Percentiles rank a stretch among this genome's conserved stretches.
Evolutionary conservation across 2,797 vertebrate genomes (phyloP).

Genomic region (Enteromius anoplus): DNA sequence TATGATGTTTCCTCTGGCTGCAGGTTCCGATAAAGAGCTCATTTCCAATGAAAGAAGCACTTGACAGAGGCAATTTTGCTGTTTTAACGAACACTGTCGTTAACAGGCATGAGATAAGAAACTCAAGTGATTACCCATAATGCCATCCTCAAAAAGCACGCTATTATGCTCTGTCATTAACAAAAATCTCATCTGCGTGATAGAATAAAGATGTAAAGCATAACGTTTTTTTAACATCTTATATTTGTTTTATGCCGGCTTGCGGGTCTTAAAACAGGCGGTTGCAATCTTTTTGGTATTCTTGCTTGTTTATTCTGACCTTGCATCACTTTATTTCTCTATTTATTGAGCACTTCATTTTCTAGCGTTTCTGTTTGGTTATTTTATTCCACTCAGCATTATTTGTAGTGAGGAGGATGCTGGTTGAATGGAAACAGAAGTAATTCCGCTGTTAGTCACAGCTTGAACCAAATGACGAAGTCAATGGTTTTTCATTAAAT

Average conservation of each 20-base stretch:
- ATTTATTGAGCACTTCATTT: background rate
- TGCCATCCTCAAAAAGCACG: conserved; percentile 33
- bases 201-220: conserved; percentile 15
- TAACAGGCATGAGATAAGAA: conserved; percentile 54
- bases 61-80: conserved; percentile 62
- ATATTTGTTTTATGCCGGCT: background rate
- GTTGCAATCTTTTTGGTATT: background rate
- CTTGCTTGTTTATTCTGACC: conserved; percentile 27
- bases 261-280: background rate
- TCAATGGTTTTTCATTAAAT: conserved; percentile 14
- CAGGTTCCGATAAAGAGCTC: conserved; percentile 59
- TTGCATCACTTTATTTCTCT: background rate
- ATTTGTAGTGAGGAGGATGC: background rate
- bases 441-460: background rate
- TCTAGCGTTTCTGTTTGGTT: background rate
- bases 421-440: background rate
- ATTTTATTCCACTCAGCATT: background rate
- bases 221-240: conserved; percentile 11
- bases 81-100: conserved; percentile 62
- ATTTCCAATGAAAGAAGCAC: conserved; percentile 60
- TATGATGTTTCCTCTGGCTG: conserved; percentile 54
- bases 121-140: conserved; percentile 51
- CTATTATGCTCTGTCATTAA: conserved; percentile 35
- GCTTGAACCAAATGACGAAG: conserved; percentile 2
- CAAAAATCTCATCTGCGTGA: conserved; percentile 32